Percentiles rank a stretch among this genome's conserved stretches.
phyloP scores from a whole-genome alignment of 2,113 vertebrate genomes.

The Chascanopsetta lugubris region DNA sequence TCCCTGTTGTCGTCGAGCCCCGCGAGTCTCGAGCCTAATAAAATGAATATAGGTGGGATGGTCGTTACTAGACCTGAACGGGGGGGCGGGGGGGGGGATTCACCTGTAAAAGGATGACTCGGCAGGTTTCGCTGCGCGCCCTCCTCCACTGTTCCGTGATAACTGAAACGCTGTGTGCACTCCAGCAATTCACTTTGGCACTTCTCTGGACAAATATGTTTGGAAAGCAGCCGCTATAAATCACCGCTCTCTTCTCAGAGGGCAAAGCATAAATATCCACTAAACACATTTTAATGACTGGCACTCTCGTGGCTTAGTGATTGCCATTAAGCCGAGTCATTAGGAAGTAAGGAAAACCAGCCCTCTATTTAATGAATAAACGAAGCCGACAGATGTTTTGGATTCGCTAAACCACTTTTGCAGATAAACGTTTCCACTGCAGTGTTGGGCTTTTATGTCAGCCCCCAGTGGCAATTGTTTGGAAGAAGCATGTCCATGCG shows the following conservation, averaged over 20 bases:
- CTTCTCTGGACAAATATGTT: constrained; percentile 43
- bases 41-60: too few relatives aligned
- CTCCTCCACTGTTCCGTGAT: background rate
- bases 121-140: background rate
- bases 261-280: constrained; percentile 60
- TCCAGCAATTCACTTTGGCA: constrained; percentile 38
- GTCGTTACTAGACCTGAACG: too few relatives aligned
- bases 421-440: constrained; percentile 50
- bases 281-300: constrained; percentile 72
- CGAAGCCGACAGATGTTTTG: constrained; percentile 59
- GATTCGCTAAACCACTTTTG: constrained; percentile 52
- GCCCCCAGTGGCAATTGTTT: constrained; percentile 39
- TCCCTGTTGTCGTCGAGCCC: constrained; percentile 13
- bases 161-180: constrained; percentile 19
- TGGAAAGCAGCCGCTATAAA: constrained; percentile 31
- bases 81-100: too few relatives aligned
- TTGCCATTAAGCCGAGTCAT: constrained; percentile 60
- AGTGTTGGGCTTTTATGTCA: constrained; percentile 41
- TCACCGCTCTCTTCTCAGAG: constrained; percentile 37
- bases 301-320: constrained; percentile 48
- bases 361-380: constrained; percentile 55
- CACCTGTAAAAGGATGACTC: background rate
- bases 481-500: constrained; percentile 35
- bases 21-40: too few relatives aligned
- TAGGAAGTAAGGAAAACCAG: constrained; percentile 55